Conservation (phyloP, 1,140 invertebrate genomes). For the Drosophila biarmipes region DNA sequence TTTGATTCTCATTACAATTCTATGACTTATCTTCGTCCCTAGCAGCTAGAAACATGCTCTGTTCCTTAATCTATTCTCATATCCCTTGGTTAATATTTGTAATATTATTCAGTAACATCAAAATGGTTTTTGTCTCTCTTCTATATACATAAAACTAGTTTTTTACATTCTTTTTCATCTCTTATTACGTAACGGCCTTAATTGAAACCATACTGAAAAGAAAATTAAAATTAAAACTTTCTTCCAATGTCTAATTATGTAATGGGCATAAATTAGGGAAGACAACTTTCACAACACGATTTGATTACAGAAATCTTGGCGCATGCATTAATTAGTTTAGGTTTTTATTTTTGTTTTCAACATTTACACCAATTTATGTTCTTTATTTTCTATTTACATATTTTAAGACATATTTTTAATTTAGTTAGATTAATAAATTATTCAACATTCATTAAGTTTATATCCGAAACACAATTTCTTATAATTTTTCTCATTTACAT, state of each 20-base stretch:
- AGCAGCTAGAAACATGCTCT: constrained; percentile 56
- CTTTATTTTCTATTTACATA: constrained; percentile 17
- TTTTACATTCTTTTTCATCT: constrained; percentile 19
- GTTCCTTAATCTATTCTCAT: constrained; percentile 7
- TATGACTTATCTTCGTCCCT: constrained; percentile 38
- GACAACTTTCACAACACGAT: constrained; percentile 80
- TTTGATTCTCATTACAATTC: constrained; percentile 38
- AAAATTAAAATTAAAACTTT: neutral
- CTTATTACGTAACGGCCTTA: neutral
- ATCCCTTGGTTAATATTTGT: constrained; percentile 22
- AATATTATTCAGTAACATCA: constrained; percentile 25
- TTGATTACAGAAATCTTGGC: constrained; percentile 70
- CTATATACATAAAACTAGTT: constrained; percentile 53
- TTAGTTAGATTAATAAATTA: neutral
- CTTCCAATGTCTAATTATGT: constrained; percentile 1
- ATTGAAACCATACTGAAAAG: constrained; percentile 30
- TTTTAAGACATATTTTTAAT: neutral
- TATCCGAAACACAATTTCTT: neutral
- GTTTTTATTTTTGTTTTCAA: constrained; percentile 26
- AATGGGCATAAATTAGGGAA: constrained; percentile 69
- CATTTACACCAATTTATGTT: constrained; percentile 51
- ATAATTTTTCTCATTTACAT: constrained; percentile 37
- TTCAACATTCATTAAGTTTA: constrained; percentile 9
- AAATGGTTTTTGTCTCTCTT: constrained; percentile 1
- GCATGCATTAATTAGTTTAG: constrained; percentile 47